These are phyloP conservation scores for Cataglyphis altisquamis DNA, from an alignment of 2,888 invertebrate genomes.

Conservation along the genomic window DNA sequence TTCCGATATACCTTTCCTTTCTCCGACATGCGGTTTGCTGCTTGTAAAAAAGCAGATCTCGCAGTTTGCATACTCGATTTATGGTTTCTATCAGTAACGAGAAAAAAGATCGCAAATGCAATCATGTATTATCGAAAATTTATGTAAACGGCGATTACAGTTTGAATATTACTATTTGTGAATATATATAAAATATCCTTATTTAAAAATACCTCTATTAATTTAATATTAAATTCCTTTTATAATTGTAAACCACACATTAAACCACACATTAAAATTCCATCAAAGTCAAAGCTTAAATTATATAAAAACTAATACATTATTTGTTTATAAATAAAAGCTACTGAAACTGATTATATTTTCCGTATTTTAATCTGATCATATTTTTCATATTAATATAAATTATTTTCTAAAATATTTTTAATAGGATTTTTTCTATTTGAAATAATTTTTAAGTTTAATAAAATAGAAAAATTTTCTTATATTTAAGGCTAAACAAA, in stretches of 20 bases:
- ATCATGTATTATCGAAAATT: slow-evolving; percentile 6
- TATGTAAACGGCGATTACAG: background rate
- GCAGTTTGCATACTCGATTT: slow-evolving; percentile 25
- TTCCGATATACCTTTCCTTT: slow-evolving; percentile 63
- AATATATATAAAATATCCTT: background rate
- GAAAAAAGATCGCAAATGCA: background rate
- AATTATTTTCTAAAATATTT: slow-evolving; percentile 13
- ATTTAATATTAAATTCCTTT: background rate
- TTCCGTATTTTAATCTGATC: background rate
- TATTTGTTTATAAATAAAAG: background rate
- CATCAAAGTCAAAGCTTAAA: background rate
- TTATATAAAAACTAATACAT: background rate
- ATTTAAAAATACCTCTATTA: background rate
- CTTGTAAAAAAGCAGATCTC: slow-evolving; percentile 43
- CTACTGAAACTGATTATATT: background rate
- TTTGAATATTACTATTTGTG: background rate
- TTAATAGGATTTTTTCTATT: background rate
- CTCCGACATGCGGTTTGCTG: slow-evolving; percentile 39
- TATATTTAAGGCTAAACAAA: background rate
- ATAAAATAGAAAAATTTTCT: background rate
- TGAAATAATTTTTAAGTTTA: background rate
- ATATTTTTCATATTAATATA: slow-evolving; percentile 2
- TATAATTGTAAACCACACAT: background rate
- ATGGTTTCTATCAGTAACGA: slow-evolving; percentile 18
- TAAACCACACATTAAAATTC: background rate